Evolutionary conservation across 2,113 vertebrate genomes (phyloP).

Genomic region (Agelaius tricolor): DNA sequence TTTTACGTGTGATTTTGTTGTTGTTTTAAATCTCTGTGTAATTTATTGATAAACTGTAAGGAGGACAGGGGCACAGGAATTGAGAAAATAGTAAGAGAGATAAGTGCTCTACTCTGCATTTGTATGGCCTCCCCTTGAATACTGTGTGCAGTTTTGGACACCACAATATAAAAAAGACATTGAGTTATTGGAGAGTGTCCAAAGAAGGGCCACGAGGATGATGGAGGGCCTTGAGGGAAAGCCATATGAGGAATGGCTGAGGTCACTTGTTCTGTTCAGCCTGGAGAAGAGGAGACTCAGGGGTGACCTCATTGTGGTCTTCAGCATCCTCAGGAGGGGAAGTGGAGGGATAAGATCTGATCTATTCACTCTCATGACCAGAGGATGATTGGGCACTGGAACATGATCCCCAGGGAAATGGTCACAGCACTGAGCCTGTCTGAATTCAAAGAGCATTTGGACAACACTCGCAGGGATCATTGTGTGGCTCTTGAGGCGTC

Average conservation of each 20-base stretch:
- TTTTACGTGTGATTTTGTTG: neutral
- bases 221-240: neutral
- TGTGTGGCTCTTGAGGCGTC: neutral
- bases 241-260: rapidly evolving
- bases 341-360: neutral
- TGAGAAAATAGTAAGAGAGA: neutral
- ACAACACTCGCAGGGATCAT: neutral
- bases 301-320: neutral
- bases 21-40: neutral
- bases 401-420: neutral
- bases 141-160: neutral
- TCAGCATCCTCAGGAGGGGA: rapidly evolving
- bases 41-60: neutral
- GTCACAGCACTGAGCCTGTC: neutral
- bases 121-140: neutral
- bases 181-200: neutral
- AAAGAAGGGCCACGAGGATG: neutral
- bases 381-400: neutral
- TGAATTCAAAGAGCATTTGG: neutral
- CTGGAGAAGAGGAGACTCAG: neutral
- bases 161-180: neutral
- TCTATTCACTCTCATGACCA: neutral
- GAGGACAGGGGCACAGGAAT: neutral
- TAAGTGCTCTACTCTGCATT: rapidly evolving
- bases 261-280: neutral